A percentile compares a stretch with the other conserved stretches of the same genome.
Conservation (phyloP, 2,797 vertebrate genomes). For the Aythya fuligula region DNA sequence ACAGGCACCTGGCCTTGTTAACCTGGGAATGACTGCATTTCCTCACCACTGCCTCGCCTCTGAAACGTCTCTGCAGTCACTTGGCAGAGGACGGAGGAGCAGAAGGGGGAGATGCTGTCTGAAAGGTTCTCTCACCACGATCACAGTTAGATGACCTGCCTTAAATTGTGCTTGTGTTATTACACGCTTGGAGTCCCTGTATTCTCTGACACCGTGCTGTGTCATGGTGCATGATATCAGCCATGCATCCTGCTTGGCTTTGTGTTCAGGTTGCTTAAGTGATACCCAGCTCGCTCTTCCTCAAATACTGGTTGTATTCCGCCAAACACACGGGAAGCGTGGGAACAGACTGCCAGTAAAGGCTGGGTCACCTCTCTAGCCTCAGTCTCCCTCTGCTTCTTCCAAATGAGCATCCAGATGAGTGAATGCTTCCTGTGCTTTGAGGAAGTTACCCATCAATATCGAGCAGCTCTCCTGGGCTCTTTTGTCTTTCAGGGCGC, state of each 20-base stretch:
- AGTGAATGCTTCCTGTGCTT: not conserved
- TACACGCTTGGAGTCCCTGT: not conserved
- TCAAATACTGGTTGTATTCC: not conserved
- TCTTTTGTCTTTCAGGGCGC: not conserved
- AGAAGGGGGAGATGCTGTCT: not conserved
- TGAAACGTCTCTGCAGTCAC: not conserved
- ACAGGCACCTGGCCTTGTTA: not conserved
- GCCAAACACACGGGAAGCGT: not conserved
- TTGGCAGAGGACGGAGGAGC: not conserved
- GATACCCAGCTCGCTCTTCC: not conserved
- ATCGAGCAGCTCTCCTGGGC: not conserved
- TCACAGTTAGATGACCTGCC: not conserved
- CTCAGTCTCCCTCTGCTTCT: not conserved
- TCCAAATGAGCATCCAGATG: not conserved
- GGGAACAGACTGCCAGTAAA: not conserved
- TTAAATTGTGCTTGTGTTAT: not conserved
- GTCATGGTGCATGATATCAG: not conserved
- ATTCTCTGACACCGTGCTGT: not conserved
- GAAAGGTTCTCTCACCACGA: not conserved
- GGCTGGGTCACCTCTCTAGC: not conserved
- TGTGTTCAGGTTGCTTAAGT: not conserved
- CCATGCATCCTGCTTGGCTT: not conserved
- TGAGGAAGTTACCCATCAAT: not conserved
- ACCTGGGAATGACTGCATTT: not conserved
- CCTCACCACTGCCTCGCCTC: not conserved